A percentile compares a stretch with the other conserved stretches of the same genome.
phyloP scores from a whole-genome alignment of 2,113 vertebrate genomes.

The Prolemur simus region DNA sequence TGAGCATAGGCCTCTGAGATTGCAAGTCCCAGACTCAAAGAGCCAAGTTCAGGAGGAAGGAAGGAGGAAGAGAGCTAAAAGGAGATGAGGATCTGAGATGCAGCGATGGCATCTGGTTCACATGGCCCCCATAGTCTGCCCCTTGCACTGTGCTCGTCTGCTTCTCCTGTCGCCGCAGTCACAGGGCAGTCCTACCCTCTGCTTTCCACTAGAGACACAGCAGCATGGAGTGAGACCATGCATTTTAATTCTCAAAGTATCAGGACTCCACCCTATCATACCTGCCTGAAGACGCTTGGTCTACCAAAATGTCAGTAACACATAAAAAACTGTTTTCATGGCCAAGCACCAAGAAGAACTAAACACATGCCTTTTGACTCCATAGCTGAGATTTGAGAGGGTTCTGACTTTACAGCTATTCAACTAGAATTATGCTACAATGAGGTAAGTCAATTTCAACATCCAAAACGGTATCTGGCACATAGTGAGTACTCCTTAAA shows the following conservation, averaged over 20 bases:
- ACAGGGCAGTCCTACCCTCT: not conserved
- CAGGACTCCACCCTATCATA: not conserved
- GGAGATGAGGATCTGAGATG: not conserved
- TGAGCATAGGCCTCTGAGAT: not conserved
- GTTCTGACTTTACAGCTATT: not conserved
- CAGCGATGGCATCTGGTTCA: accelerated
- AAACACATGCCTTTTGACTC: no score
- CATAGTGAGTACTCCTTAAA: not conserved
- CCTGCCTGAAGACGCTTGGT: not conserved
- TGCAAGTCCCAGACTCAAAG: not conserved
- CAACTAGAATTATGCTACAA: not conserved
- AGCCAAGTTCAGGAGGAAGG: not conserved
- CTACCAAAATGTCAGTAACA: not conserved
- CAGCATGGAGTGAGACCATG: not conserved
- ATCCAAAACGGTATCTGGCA: not conserved
- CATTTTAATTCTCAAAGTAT: not conserved
- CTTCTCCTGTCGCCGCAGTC: no score
- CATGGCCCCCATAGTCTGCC: not conserved
- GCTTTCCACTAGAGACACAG: not conserved
- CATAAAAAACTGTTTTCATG: not conserved
- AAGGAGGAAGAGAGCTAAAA: not conserved
- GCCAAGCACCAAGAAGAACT: not conserved
- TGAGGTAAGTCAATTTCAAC: not conserved
- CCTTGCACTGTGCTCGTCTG: not conserved
- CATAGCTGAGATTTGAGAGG: not conserved